Conservation (phyloP, 2,888 invertebrate species). For the Apamea epomidion region DNA sequence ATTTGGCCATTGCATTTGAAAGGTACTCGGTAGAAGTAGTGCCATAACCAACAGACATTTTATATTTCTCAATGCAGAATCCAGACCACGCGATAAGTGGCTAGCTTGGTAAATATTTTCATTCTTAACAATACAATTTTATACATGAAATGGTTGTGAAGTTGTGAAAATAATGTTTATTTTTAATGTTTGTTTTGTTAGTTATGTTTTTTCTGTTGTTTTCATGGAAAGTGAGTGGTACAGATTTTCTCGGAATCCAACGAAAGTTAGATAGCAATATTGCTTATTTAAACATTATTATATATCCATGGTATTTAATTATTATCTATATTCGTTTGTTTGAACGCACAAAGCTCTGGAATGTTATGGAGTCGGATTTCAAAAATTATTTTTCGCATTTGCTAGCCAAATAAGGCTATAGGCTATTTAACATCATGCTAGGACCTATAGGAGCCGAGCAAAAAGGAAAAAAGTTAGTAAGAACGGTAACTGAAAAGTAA, state of each 20-base stretch:
- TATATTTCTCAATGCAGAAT: slow-evolving; percentile 3
- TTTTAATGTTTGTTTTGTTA: background rate
- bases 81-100: background rate
- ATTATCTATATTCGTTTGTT: no score
- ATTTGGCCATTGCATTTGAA: slow-evolving; percentile 42
- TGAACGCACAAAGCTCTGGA: no score
- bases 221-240: background rate
- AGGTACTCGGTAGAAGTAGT: slow-evolving; percentile 16
- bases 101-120: slow-evolving; percentile 1
- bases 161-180: slow-evolving; percentile 7
- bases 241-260: background rate
- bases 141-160: slow-evolving; percentile 10
- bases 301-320: no score
- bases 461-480: no score
- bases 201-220: no score
- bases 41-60: slow-evolving; percentile 21
- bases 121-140: slow-evolving; percentile 8
- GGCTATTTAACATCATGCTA: no score
- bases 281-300: no score
- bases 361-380: no score
- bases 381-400: no score
- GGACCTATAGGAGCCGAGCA: no score
- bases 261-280: background rate
- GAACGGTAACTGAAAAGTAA: no score
- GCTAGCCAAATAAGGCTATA: no score